Conservation (phyloP, 2,888 invertebrate species). For the Lasioglossum morio region DNA sequence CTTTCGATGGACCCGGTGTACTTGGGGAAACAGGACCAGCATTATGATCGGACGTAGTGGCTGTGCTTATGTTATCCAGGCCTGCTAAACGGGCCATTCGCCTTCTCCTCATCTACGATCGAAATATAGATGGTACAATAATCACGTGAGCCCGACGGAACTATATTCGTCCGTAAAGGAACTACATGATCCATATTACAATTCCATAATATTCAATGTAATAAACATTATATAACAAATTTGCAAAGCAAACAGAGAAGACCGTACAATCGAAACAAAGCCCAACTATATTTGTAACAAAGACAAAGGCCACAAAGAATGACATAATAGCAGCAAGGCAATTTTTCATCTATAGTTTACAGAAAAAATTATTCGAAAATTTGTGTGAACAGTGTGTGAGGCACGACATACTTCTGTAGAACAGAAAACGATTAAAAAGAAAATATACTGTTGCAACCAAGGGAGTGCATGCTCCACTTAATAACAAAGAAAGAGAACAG, state of each 20-base stretch:
- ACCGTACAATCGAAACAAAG: conserved; percentile 8
- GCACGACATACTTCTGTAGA: neutral
- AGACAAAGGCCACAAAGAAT: conserved; percentile 42
- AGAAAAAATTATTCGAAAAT: neutral
- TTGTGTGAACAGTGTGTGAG: neutral
- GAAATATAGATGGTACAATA: neutral
- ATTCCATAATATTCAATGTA: neutral
- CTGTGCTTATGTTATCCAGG: conserved; percentile 86
- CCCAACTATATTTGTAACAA: conserved; percentile 22
- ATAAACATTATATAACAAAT: neutral
- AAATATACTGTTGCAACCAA: conserved; percentile 25
- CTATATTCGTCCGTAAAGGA: neutral
- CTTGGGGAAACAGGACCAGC: conserved; percentile 84
- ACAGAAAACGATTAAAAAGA: neutral
- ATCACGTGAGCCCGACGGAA: neutral
- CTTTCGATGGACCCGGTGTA: conserved; percentile 83
- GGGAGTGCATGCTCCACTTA: neutral
- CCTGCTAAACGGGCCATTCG: conserved; percentile 91
- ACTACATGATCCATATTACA: too few species aligned
- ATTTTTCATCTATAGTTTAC: neutral
- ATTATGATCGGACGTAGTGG: conserved; percentile 79
- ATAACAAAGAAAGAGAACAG: conserved; percentile 8
- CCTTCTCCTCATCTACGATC: conserved; percentile 89
- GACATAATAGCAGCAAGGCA: neutral
- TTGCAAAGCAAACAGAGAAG: neutral